These are phyloP conservation scores for Sus cebifrons DNA, from an alignment of 2,797 vertebrate genomes.

Conservation along the genomic window DNA sequence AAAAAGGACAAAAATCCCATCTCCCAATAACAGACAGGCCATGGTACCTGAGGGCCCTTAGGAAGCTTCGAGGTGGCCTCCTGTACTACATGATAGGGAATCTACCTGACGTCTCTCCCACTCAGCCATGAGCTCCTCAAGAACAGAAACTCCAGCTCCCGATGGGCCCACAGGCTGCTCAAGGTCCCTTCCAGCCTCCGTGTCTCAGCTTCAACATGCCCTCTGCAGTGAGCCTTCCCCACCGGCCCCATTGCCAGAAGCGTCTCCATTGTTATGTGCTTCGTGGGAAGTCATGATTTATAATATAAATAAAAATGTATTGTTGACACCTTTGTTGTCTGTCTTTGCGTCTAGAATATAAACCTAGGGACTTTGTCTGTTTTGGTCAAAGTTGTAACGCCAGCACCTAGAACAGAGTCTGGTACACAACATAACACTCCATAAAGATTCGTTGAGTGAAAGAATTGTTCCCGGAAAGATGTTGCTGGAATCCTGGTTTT, in stretches of 20 bases:
- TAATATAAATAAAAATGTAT: not conserved
- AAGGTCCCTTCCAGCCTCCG: not conserved
- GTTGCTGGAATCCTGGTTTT: no score
- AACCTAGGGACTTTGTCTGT: not conserved
- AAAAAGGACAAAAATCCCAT: not conserved
- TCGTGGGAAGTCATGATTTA: slow-evolving; percentile 25
- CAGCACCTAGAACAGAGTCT: not conserved
- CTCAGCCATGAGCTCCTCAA: not conserved
- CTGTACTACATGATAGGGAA: fast-evolving
- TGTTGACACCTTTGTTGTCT: slow-evolving; percentile 24
- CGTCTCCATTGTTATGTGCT: not conserved
- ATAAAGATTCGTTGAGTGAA: not conserved
- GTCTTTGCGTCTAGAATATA: not conserved
- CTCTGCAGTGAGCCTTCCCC: not conserved
- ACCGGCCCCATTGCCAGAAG: not conserved
- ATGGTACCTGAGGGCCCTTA: not conserved
- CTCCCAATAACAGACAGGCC: not conserved
- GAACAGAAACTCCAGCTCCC: not conserved
- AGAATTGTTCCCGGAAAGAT: not conserved
- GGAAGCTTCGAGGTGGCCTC: not conserved
- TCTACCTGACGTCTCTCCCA: not conserved
- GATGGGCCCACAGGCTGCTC: fast-evolving
- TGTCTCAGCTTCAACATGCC: fast-evolving
- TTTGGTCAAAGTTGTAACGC: not conserved
- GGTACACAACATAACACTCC: not conserved